Conservation (phyloP, 1,140 invertebrate genomes). For the Cydia amplana region DNA sequence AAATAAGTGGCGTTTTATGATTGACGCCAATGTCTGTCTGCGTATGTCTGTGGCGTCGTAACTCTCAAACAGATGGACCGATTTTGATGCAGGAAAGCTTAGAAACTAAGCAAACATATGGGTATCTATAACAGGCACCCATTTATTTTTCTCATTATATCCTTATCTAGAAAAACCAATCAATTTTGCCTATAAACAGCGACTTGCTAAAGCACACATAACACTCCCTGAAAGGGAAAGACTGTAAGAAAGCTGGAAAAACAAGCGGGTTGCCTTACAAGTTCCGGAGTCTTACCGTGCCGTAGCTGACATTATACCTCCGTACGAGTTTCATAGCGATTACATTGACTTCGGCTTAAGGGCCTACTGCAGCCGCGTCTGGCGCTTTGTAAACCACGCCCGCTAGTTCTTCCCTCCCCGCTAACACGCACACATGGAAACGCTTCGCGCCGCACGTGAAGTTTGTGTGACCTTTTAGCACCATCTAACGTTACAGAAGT, state of each 20-base stretch:
- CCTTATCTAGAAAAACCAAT: neutral
- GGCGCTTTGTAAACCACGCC: too few relatives aligned
- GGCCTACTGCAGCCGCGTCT: too few relatives aligned
- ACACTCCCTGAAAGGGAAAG: slow-evolving; percentile 23
- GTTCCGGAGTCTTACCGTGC: slow-evolving; percentile 12
- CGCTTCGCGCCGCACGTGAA: too few relatives aligned
- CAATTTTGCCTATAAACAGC: neutral
- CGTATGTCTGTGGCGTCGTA: too few relatives aligned
- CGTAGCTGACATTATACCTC: neutral
- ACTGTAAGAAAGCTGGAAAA: slow-evolving; percentile 30
- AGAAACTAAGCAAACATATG: neutral
- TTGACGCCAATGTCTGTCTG: too few relatives aligned
- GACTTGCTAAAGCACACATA: neutral
- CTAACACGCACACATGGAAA: too few relatives aligned
- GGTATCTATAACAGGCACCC: neutral
- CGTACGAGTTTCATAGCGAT: neutral
- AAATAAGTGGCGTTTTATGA: too few relatives aligned
- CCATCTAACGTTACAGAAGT: too few relatives aligned
- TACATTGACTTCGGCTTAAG: neutral
- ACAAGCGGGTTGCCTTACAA: neutral
- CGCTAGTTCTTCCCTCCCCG: too few relatives aligned
- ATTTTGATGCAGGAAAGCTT: too few relatives aligned
- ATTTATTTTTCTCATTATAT: neutral
- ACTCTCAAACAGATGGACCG: too few relatives aligned
- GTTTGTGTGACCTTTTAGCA: too few relatives aligned